Conservation (phyloP, 2,113 vertebrate species). For the Gnathonemus echidnorhynchus region DNA sequence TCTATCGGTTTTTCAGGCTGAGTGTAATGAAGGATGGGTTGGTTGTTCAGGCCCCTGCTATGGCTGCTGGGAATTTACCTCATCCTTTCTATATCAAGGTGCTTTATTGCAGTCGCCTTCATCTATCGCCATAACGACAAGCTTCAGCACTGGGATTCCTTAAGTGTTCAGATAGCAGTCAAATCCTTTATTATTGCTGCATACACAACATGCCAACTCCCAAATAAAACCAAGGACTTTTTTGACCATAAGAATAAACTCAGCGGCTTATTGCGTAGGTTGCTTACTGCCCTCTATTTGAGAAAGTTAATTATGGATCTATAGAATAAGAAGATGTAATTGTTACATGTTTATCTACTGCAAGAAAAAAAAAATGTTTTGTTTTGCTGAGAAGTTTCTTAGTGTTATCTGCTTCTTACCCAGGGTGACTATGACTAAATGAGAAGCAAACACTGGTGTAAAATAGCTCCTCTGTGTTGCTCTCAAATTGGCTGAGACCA, state of each 20-base stretch:
- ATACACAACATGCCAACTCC: neutral
- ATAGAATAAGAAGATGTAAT: neutral
- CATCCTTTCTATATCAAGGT: neutral
- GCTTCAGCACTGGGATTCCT: neutral
- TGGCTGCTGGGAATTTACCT: neutral
- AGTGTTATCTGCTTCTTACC: neutral
- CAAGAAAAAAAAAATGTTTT: neutral
- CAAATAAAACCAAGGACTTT: neutral
- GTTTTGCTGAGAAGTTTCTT: neutral
- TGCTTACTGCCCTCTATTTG: neutral
- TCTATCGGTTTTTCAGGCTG: neutral
- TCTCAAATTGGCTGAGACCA: neutral
- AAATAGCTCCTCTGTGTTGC: neutral
- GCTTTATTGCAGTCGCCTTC: neutral
- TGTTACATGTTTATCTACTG: neutral
- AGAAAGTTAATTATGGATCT: neutral
- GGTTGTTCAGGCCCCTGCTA: neutral
- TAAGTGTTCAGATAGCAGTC: neutral
- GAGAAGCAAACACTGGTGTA: neutral
- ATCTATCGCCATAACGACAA: slow-evolving; percentile 22
- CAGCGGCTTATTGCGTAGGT: neutral
- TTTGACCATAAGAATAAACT: neutral
- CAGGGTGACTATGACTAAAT: neutral
- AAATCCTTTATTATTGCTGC: neutral
- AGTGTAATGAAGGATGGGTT: neutral